These are phyloP conservation scores for Osmerus mordax DNA, from an alignment of 2,113 vertebrate species.

Conservation along the genomic window DNA sequence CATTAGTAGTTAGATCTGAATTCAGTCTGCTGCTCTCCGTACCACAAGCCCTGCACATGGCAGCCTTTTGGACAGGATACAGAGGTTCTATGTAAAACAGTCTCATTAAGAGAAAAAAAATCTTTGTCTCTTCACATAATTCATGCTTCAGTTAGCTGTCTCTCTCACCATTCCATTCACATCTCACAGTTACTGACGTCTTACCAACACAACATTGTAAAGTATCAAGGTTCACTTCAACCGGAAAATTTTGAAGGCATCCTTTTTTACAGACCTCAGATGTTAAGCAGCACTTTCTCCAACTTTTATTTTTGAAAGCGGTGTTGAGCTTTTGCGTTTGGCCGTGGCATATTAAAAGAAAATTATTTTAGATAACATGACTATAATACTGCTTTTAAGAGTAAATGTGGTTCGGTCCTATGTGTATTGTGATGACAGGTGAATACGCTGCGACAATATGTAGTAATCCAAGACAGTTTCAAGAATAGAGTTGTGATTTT, in stretches of 20 bases:
- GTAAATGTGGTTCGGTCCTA: slow-evolving; percentile 30
- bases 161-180: slow-evolving; percentile 33
- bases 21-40: slow-evolving; percentile 26
- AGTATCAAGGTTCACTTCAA: slow-evolving; percentile 5
- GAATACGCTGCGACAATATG: no score
- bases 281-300: no score
- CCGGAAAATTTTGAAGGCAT: slow-evolving; percentile 8
- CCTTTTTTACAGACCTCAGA: no score
- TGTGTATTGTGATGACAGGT: background rate
- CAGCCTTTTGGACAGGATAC: slow-evolving; percentile 23
- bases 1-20: slow-evolving; percentile 47
- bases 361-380: no score
- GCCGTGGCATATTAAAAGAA: background rate
- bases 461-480: no score
- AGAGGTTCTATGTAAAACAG: slow-evolving; percentile 27
- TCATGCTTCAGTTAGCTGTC: slow-evolving; percentile 5
- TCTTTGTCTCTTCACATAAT: slow-evolving; percentile 7
- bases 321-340: no score
- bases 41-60: slow-evolving; percentile 26
- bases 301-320: slow-evolving; percentile 7
- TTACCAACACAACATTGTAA: slow-evolving; percentile 21
- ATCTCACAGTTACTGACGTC: slow-evolving; percentile 29
- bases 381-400: no score
- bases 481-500: slow-evolving; percentile 20
- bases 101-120: slow-evolving; percentile 27